Evolutionary conservation across 2,113 vertebrate species (phyloP), one percentile per base, ranked within the genome.

Genomic region (Orientallactaga bullata): DNA sequence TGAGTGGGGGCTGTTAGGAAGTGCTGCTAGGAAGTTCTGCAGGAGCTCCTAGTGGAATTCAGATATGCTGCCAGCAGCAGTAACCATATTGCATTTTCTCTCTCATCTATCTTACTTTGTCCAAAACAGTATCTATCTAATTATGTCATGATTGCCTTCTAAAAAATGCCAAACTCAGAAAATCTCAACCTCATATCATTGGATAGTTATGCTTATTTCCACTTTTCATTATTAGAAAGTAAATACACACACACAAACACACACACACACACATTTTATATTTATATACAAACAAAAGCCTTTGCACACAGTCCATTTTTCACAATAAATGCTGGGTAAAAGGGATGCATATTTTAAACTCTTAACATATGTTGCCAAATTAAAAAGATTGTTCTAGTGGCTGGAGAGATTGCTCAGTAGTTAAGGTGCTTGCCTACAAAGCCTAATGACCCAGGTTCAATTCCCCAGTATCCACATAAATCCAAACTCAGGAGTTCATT

Each of bases 141-240:
- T 63, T 71, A 35, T 83, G 80, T 85, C 30, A 42, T 47, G 11
- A 35, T 92, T 65, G 35, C 16, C 68, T 83, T 55, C 47, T 39
- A 61, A 68, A 83, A 1, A 77, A 72, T 28, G 24, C 13, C 73
- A 61, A 58, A 24, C 10, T 90, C 81, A 63, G 32, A 91, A 63
- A 32, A 2, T 86, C n/a, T 61, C 30, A 82, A 10, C 12, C 17
- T 82, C 23, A 9, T 74, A 35, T 55, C 84, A 72, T 15, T 86
- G 51, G 82, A 76, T n/a, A 58, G 65, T 72, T 81, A 58, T 18
- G 63, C 85, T 94, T 58, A 74, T 79, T 93, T 65, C 2, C 28
- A 6, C 42, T 79, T 85, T 58, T 66, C 55, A 39, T 89, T 78
- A 58, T 80, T 90, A 90, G 42, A 30, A 88, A 91, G 90, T 55